phyloP scores from a whole-genome alignment of 2,888 invertebrate species.

The Exephanes ischioxanthus region DNA sequence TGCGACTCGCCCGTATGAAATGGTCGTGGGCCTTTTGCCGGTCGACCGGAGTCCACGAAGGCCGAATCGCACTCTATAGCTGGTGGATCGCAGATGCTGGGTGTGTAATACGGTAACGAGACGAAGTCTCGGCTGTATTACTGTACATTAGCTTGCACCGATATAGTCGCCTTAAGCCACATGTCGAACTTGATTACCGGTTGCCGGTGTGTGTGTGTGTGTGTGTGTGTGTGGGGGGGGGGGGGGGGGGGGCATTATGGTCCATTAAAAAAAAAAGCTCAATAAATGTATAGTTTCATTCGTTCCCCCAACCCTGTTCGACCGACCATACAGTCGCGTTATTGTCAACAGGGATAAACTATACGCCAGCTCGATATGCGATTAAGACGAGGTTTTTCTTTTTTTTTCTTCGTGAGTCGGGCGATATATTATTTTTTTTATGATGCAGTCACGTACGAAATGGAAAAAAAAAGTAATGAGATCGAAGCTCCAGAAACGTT shows the following conservation, averaged over 20 bases:
- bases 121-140: conserved; percentile 38
- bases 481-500: conserved; percentile 2
- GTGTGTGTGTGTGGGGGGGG: no score
- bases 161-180: background rate
- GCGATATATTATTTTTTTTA: conserved; percentile 12
- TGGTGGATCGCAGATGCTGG: background rate
- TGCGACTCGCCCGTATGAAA: conserved; percentile 63
- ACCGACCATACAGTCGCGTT: conserved; percentile 38
- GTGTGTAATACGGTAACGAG: conserved; percentile 45
- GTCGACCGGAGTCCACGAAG: conserved; percentile 2
- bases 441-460: conserved; percentile 24
- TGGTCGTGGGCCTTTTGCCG: conserved; percentile 53
- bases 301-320: conserved; percentile 56
- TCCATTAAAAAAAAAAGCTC: conserved; percentile 46
- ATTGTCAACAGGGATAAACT: conserved; percentile 15
- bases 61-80: conserved; percentile 4
- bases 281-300: conserved; percentile 66
- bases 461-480: background rate
- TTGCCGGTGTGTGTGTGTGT: no score
- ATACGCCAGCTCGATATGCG: background rate
- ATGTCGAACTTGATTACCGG: no score
- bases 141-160: conserved; percentile 9
- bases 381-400: conserved; percentile 1
- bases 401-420: background rate
- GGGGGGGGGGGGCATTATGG: no score